phyloP scores from a whole-genome alignment of 1,140 invertebrate species.

The Heliothis virescens region DNA sequence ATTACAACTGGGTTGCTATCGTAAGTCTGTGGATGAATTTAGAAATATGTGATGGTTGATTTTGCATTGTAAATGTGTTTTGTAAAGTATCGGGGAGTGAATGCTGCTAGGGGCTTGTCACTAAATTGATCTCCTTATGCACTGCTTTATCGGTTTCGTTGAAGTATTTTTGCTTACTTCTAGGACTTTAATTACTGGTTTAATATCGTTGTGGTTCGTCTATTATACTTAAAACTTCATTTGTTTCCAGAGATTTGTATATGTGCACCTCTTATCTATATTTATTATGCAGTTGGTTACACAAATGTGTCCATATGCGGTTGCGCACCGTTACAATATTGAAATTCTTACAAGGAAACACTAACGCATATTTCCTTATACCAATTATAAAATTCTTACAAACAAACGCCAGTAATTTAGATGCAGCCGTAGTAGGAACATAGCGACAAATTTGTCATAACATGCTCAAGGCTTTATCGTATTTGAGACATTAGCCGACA shows the following conservation, averaged over 20 bases:
- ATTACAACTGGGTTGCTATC: slow-evolving; percentile 15
- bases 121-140: no score
- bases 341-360: slow-evolving; percentile 1
- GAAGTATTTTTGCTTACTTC: no score
- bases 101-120: not conserved
- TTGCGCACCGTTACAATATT: not conserved
- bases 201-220: no score
- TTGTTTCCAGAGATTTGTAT: not conserved
- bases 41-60: not conserved
- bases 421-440: slow-evolving; percentile 37
- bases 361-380: slow-evolving; percentile 14
- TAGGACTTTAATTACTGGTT: no score
- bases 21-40: slow-evolving; percentile 3
- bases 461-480: slow-evolving; percentile 29
- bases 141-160: no score
- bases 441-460: slow-evolving; percentile 35
- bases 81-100: not conserved
- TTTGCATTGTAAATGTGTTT: not conserved
- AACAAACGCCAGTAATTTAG: slow-evolving; percentile 21
- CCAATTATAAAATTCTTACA: slow-evolving; percentile 25
- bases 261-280: no score
- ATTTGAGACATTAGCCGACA: not conserved
- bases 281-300: no score
- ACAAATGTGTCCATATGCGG: no score
- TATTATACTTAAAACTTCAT: not conserved